Evolutionary conservation across 2,797 vertebrate species (phyloP), one percentile per base, ranked within the genome.

Genomic region (Pseudochromis fuscus): DNA sequence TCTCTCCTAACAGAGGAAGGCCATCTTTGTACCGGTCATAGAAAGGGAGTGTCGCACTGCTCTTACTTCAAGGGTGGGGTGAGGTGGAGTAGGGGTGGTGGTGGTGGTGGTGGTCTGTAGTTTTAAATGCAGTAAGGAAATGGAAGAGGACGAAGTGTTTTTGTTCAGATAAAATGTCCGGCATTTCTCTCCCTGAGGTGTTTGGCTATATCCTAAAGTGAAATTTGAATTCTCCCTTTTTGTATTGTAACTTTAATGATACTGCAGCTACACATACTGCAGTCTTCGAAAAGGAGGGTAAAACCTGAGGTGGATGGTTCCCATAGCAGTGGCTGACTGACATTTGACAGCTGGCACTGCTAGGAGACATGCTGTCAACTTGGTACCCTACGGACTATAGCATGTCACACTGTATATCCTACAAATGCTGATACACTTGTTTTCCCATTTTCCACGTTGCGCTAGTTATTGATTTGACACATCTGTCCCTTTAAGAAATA

Each of bases 1-100:
- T 93, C 91, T 93, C 77, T 59, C 72, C 77, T 72, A 87, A 88
- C 80, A 84, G 84, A 75, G 85, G 88, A 92, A 90, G 89, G 87
- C 84, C 89, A 86, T 92, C 77, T 84, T 72, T 82, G 76, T 67
- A 65, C 44, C 11, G 42, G 60, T 71, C 71, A 55, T 35, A 64
- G 63, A 79, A 25, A 83, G 46, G 72, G 51, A 77, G 51, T 55
- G 62, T 52, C 1, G 16, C 58, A 50, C 38, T 51, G 69, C 62
- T 84, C 49, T 81, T 82, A 72, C 52, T 87, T 77, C 66, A 42
- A 72, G 45, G 44, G 27, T 15, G 5, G 52, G 30, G 31, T n/a
- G n/a, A n/a, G 35, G 50, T 28, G 53, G 11, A 18, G 40, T 11
- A 7, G 31, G 37, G 38, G 7, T 7, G 31, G 30, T 7, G 42